These are phyloP conservation scores for Scaptodrosophila lebanonensis DNA, from an alignment of 1,140 invertebrate genomes.

Conservation along the genomic window DNA sequence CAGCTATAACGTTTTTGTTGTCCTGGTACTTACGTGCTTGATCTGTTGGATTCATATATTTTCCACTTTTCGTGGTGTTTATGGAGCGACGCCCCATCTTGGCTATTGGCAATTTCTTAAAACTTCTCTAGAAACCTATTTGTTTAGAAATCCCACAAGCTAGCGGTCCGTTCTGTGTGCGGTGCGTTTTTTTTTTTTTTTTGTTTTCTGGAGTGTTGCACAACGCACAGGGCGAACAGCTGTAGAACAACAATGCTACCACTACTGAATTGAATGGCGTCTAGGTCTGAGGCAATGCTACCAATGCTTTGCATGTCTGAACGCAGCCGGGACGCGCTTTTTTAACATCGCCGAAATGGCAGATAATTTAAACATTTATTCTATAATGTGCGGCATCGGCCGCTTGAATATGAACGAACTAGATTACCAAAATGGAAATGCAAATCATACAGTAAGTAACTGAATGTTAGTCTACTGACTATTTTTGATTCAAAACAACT, in stretches of 20 bases:
- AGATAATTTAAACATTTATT: too few species aligned
- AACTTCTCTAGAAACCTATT: background rate
- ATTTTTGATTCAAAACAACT: too few species aligned
- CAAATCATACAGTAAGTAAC: background rate
- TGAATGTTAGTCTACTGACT: too few species aligned
- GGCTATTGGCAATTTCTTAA: background rate
- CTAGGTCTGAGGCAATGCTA: too few species aligned
- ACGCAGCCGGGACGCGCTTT: too few species aligned
- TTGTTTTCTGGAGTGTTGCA: constrained; percentile 30
- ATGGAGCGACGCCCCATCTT: constrained; percentile 96
- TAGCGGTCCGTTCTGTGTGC: too few species aligned
- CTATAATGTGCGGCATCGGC: too few species aligned
- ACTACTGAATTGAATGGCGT: background rate
- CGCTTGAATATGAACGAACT: too few species aligned
- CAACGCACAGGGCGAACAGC: background rate
- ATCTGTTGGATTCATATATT: constrained; percentile 99
- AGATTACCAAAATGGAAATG: background rate
- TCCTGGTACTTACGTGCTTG: constrained; percentile 95
- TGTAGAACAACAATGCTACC: background rate
- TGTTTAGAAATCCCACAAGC: too few species aligned
- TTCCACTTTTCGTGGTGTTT: constrained; percentile 99
- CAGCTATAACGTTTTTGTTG: background rate
- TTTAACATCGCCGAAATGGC: too few species aligned
- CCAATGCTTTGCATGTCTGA: too few species aligned
- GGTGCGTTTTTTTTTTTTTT: background rate